A percentile compares a stretch with the other conserved stretches of the same genome.
phyloP scores from a whole-genome alignment of 2,113 vertebrate genomes.

The Psittacara wagleri region DNA sequence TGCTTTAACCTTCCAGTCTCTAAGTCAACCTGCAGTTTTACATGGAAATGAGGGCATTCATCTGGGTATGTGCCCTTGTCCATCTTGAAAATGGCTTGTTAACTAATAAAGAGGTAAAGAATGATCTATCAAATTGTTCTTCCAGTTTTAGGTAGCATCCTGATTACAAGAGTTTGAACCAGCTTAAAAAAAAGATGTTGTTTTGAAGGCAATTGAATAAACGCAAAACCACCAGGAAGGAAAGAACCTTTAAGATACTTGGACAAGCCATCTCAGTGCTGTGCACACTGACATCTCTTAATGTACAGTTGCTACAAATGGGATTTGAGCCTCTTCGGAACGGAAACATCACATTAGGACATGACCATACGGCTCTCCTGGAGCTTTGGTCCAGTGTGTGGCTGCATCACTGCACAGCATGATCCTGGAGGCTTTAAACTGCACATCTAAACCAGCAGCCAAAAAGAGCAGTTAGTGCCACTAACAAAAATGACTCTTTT shows the following conservation, averaged over 20 bases:
- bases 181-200: not conserved
- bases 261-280: not conserved
- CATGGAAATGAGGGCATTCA: not conserved
- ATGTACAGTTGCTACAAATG: not conserved
- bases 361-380: not conserved
- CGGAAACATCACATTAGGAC: rapidly evolving
- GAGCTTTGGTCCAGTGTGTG: rapidly evolving
- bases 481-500: slow-evolving; percentile 23
- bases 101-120: not conserved
- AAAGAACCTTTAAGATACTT: not conserved
- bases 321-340: not conserved
- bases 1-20: not conserved
- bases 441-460: not conserved
- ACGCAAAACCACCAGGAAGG: not conserved
- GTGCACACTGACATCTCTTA: rapidly evolving
- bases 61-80: not conserved
- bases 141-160: not conserved
- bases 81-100: not conserved
- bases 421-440: not conserved
- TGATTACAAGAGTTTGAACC: not conserved
- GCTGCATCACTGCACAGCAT: rapidly evolving
- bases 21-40: not conserved
- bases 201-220: not conserved
- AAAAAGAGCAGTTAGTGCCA: slow-evolving; percentile 34
- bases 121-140: not conserved